Evolutionary conservation across 2,888 invertebrate genomes (phyloP), one percentile per base, ranked within the genome.

Genomic region (Chrysolina oricalcia): DNA sequence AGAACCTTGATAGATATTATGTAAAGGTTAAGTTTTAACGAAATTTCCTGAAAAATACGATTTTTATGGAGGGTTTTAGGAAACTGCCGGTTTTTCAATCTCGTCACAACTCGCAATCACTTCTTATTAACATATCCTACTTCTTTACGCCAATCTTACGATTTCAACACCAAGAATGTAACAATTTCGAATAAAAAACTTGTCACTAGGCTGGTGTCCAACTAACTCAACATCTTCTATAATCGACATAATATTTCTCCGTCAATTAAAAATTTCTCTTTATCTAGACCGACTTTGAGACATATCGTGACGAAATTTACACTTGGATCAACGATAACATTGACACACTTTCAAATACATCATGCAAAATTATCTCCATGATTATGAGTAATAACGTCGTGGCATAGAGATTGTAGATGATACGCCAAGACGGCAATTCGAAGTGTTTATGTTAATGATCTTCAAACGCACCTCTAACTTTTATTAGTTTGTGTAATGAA

Each of bases 291-390:
- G n/a, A 67, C 48, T 66, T 43, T 67, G 67, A 62, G 69, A 69
- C 64, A 69, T 46, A 73, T 68, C 27, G 68, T 78, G 77, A 75
- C 72, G 78, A 79, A 81, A 80, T 79, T 79, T 69, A 79, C 79
- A 80, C 77, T 75, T 78, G 75, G 69, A 43, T 67, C 53, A 74
- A 73, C 41, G 46, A 78, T 78, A 74, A 81, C 81, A 81, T 81
- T 81, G 81, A 81, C 81, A 80, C 73, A 80, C 81, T 81, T 80
- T 80, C 77, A 73, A 74, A 77, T 73, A 77, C 76, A 78, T 80
- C 76, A 68, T 69, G 74, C 63, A 73, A 73, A 76, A 72, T 71
- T 76, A 76, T 68, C 68, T 53, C 21, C 27, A 40, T n/a, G 40
- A 68, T 68, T 53, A 53, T 68, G 50, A 68, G 50, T 48, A 56